phyloP scores from a whole-genome alignment of 2,113 vertebrate species.

The Cephalopterus ornatus region DNA sequence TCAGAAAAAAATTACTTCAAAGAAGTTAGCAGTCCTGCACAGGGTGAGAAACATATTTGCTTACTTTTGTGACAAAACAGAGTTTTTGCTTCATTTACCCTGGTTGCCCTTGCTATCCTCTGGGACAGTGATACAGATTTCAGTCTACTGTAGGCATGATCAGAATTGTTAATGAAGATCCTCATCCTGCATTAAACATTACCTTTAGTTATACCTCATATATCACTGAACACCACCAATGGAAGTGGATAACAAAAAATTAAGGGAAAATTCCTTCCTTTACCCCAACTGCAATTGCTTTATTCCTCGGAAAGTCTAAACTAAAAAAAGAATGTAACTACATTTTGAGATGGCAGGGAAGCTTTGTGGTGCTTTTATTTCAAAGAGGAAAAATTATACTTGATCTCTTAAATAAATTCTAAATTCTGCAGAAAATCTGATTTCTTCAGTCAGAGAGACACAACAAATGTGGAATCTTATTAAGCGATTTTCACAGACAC shows the following conservation, averaged over 20 bases:
- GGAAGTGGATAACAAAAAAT: not conserved
- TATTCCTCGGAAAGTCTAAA: not conserved
- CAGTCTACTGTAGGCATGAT: not conserved
- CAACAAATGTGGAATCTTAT: not conserved
- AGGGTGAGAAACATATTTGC: not conserved
- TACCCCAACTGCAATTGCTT: not conserved
- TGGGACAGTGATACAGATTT: constrained; percentile 9
- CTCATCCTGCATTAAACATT: not conserved
- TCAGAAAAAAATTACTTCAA: not conserved
- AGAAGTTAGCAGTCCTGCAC: not conserved
- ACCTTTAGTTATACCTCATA: not conserved
- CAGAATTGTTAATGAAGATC: not conserved
- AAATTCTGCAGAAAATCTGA: not conserved
- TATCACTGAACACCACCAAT: not conserved
- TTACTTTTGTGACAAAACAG: not conserved
- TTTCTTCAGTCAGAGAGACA: not conserved
- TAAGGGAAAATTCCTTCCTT: not conserved
- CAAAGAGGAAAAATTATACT: not conserved
- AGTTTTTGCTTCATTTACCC: not conserved
- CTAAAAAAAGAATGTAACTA: not conserved
- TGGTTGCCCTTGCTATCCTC: not conserved
- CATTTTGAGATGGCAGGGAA: not conserved
- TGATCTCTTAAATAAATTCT: constrained; percentile 1
- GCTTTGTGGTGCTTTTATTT: not conserved
- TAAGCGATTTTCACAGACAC: not conserved